Evolutionary conservation across 1,140 invertebrate species (phyloP), one percentile per base, ranked within the genome.

Genomic region (Araneus ventricosus): DNA sequence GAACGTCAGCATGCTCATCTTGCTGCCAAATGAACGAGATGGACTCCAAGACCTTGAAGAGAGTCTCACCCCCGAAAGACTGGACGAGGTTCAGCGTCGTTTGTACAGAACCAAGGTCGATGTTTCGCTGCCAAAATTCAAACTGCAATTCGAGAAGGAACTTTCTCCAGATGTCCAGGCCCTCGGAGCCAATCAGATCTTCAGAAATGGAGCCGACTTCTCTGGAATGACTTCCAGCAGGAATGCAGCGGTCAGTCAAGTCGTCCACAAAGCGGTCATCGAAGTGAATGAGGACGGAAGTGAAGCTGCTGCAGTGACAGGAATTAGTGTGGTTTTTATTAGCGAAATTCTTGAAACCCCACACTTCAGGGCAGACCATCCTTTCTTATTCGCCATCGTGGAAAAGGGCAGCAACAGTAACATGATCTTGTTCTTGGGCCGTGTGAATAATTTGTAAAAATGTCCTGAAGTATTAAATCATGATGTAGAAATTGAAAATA

Each of bases 101-200:
- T 0, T 88, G n/a, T 4, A 17, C 20, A 14, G 1, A 86, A 94
- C 95, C 1, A 95, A 96, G 2, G 96, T 97, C 0, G 96, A 97
- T 24, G 96, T 98, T 0, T 96, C 95, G 20, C 94, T 98, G 5
- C 98, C 98, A 0, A 97, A 97, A 95, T 98, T 98, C 95, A 96
- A 97, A 94, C 97, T 98, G 94, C 96, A 97, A 79, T 90, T 34
- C 6, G 17, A 27, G 4, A 82, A 39, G 1, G 45, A 57, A 0
- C 34, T 90, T 0, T 37, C 37, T 10, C 8, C 2, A 8, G n/a
- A 30, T 30, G 6, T 90, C 0, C 4, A 82, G 37, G 52, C 3
- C 2, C 34, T 90, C 0, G 89, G 89, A 0, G 37, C 41, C 14
- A 7, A 27, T 3, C 14, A 10, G 1, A 37, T 82, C 14, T 82